Percentiles rank a stretch among this genome's conserved stretches.
Conservation (phyloP, 2,888 invertebrate species). For the Cephus sareptanus region DNA sequence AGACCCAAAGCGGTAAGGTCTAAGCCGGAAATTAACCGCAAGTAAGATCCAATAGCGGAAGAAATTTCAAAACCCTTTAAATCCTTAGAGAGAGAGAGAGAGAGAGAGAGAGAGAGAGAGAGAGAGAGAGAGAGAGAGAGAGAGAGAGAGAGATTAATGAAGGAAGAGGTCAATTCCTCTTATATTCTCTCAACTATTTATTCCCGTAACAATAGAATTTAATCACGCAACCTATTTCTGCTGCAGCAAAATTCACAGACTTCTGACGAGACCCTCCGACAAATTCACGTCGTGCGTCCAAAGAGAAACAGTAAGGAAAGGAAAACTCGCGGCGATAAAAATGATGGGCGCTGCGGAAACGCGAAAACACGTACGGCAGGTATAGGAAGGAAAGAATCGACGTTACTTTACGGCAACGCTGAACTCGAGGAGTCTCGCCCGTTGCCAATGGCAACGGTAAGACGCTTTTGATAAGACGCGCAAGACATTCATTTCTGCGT, state of each 20-base stretch:
- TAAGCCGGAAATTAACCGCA: constrained; percentile 38
- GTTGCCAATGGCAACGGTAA: constrained; percentile 49
- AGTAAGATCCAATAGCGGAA: constrained; percentile 36
- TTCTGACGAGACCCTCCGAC: too few species aligned
- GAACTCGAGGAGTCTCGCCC: neutral
- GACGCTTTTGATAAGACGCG: constrained; percentile 53
- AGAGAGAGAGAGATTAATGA: neutral
- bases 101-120: constrained; percentile 7
- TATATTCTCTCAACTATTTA: too few species aligned
- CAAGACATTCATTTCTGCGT: constrained; percentile 34
- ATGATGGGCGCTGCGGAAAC: neutral
- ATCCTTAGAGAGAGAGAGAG: constrained; percentile 9
- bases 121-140: constrained; percentile 12
- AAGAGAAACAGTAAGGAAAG: neutral
- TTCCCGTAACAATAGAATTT: constrained; percentile 10
- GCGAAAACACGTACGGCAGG: constrained; percentile 8
- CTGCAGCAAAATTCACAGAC: constrained; percentile 8
- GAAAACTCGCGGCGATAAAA: neutral
- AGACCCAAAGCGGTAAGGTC: neutral
- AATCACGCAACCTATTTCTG: constrained; percentile 8
- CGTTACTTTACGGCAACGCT: constrained; percentile 6
- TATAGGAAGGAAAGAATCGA: constrained; percentile 19
- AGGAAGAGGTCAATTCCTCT: too few species aligned
- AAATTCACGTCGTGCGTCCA: neutral
- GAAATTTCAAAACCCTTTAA: constrained; percentile 29